Percentiles rank a stretch among this genome's conserved stretches.
Evolutionary conservation across 1,140 invertebrate species (phyloP).

Genomic region (Plodia interpunctella): DNA sequence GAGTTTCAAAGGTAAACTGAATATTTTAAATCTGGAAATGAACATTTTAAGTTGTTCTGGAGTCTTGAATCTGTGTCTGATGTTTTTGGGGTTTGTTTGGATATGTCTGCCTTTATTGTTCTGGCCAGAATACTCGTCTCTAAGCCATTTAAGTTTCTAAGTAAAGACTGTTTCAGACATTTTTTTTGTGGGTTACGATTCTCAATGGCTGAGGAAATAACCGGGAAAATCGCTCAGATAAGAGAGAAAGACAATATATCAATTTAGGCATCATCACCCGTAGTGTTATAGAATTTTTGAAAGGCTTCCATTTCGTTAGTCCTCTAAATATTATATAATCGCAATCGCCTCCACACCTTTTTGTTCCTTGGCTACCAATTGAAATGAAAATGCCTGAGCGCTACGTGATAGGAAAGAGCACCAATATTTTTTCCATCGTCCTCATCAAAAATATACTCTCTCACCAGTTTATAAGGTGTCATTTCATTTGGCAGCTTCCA

Average conservation of each 20-base stretch:
- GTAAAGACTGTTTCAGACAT: too few species aligned
- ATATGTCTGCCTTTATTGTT: not conserved
- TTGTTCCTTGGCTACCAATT: constrained; percentile 2
- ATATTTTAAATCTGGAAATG: not conserved
- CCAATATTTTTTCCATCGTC: not conserved
- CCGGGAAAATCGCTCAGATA: too few species aligned
- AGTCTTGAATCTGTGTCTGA: not conserved
- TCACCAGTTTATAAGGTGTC: not conserved
- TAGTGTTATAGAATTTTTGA: too few species aligned
- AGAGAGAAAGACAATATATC: too few species aligned
- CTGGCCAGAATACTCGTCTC: not conserved
- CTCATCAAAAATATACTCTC: constrained; percentile 5
- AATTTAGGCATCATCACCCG: too few species aligned
- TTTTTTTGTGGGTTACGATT: too few species aligned
- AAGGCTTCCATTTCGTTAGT: not conserved
- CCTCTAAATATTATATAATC: not conserved
- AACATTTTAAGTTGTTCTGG: not conserved
- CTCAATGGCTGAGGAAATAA: too few species aligned
- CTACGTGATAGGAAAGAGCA: constrained; percentile 7
- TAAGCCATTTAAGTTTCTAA: not conserved
- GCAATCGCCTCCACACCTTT: not conserved
- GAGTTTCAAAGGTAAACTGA: not conserved
- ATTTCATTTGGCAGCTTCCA: not conserved
- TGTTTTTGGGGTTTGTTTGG: not conserved
- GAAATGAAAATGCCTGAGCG: constrained; percentile 3